Evolutionary conservation across 2,797 vertebrate species (phyloP).

Genomic region (Pipistrellus pipistrellus): DNA sequence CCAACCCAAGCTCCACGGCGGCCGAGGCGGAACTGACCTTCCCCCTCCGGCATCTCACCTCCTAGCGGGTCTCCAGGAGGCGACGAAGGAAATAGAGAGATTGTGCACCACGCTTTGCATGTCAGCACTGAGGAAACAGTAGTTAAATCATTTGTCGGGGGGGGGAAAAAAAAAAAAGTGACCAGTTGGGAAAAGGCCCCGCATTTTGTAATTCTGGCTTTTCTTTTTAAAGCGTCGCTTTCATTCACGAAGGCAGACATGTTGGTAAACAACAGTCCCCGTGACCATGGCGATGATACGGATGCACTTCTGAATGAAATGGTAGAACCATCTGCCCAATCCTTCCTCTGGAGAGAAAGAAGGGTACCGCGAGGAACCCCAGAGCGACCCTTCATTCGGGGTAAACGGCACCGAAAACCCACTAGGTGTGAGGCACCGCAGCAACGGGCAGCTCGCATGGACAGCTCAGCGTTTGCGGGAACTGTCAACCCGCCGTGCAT

Average conservation of each 20-base stretch:
- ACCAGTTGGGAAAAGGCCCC: slow-evolving; percentile 54
- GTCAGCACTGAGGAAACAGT: slow-evolving; percentile 50
- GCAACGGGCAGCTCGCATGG: background rate
- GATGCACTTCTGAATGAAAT: slow-evolving; percentile 25
- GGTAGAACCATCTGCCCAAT: background rate
- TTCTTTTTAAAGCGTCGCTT: slow-evolving; percentile 34
- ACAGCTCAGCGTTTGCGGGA: background rate
- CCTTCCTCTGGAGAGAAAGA: slow-evolving; percentile 11
- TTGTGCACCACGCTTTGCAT: slow-evolving; percentile 3
- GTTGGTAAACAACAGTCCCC: slow-evolving; percentile 1
- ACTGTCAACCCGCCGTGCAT: background rate
- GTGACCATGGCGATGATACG: background rate
- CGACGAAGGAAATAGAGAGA: slow-evolving; percentile 52
- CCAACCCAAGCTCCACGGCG: slow-evolving; percentile 62
- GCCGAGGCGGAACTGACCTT: slow-evolving; percentile 21
- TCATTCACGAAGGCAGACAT: background rate
- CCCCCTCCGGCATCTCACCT: slow-evolving; percentile 47
- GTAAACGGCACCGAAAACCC: background rate
- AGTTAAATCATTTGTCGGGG: slow-evolving; percentile 55
- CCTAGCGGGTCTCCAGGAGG: slow-evolving; percentile 59
- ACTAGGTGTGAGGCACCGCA: accelerated
- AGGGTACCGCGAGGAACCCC: background rate
- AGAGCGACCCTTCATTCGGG: background rate
- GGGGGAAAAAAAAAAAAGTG: background rate
- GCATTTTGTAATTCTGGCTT: slow-evolving; percentile 68